Evolutionary conservation across 2,113 vertebrate genomes (phyloP).

Genomic region (Saccopteryx bilineata): DNA sequence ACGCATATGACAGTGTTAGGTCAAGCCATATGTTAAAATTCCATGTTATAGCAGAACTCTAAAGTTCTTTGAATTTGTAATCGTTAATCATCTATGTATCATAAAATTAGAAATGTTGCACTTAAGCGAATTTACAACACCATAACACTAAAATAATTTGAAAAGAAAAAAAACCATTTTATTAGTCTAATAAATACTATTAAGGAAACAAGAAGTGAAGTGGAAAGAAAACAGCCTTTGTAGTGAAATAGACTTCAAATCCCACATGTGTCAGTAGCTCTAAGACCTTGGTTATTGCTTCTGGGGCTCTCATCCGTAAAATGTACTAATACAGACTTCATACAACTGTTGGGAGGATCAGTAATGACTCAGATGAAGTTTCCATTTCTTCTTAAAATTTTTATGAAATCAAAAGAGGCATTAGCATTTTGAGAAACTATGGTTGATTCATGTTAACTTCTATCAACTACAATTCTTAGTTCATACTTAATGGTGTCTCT

Average conservation of each 20-base stretch:
- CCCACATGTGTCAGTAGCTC: not conserved
- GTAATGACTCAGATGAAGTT: slow-evolving; percentile 11
- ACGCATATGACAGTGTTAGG: not conserved
- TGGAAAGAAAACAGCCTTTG: not conserved
- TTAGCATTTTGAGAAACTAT: not conserved
- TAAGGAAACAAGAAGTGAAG: not conserved
- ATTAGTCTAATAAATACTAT: not conserved
- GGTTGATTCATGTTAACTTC: not conserved
- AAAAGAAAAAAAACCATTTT: not conserved
- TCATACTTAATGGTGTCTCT: slow-evolving; percentile 1
- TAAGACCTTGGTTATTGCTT: not conserved
- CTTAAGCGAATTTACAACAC: not conserved
- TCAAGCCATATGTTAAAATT: not conserved
- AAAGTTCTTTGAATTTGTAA: not conserved
- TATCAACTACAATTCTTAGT: not conserved
- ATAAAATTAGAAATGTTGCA: slow-evolving; percentile 13
- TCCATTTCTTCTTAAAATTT: not conserved
- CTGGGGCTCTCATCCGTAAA: not conserved
- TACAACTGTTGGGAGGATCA: not conserved
- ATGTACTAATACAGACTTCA: not conserved
- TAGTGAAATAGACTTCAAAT: not conserved
- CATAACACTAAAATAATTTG: not conserved
- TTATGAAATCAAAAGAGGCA: not conserved
- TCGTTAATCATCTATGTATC: not conserved
- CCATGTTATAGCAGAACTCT: not conserved